Conservation (phyloP, 92 coral and sea anemone genomes). For the Heteractis magnifica region DNA sequence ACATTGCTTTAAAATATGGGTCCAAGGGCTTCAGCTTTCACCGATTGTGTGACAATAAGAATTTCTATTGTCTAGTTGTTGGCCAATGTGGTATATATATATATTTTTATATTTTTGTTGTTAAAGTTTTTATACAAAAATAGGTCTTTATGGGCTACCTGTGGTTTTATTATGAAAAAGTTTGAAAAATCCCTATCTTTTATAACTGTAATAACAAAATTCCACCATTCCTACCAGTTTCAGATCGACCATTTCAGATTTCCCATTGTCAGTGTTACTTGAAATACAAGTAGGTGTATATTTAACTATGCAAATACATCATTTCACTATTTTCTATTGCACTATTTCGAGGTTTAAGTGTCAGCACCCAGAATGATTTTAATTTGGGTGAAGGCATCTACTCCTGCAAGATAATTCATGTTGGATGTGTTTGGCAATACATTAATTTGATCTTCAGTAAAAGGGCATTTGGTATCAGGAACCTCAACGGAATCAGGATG, state of each 20-base stretch:
- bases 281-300: not conserved
- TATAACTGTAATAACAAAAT: not conserved
- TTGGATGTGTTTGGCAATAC: conserved; percentile 4
- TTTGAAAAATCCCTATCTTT: not conserved
- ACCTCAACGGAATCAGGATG: conserved; percentile 1
- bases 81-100: not conserved
- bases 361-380: not conserved
- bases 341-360: not conserved
- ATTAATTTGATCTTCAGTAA: conserved; percentile 1
- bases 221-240: no score
- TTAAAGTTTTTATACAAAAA: not conserved
- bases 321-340: not conserved
- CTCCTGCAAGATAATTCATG: conserved; percentile 1
- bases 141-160: no score
- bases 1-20: conserved; percentile 55
- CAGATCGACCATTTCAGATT: not conserved
- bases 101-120: no score
- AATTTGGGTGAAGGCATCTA: not conserved
- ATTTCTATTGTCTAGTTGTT: not conserved
- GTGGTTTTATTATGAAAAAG: no score
- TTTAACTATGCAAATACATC: not conserved
- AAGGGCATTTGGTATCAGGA: conserved; percentile 6
- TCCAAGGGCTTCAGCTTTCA: conserved; percentile 49
- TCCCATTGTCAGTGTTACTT: not conserved
- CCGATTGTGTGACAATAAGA: not conserved